Evolutionary conservation across 2,888 invertebrate species (phyloP), one percentile per base, ranked within the genome.

Genomic region (Gerris lacustris): DNA sequence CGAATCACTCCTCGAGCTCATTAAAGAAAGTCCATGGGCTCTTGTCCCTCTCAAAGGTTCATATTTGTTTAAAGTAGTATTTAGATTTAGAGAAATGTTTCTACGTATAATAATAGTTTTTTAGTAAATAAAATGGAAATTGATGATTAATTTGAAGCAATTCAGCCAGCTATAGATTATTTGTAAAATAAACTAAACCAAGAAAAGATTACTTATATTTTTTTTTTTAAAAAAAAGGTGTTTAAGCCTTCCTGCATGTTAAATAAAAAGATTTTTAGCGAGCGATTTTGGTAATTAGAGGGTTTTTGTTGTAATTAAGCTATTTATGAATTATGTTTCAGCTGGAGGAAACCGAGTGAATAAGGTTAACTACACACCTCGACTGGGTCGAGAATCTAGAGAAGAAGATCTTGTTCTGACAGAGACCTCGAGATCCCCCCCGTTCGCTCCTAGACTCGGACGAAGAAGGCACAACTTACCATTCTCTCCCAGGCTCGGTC

Each of bases 401-500:
- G 67, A 67, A 9, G 72, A 72, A 62, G 73, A 73, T 44, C 64
- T 64, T 15, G 66, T 69, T n/a, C 68, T 73, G 44, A 72, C 73
- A 7, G 76, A 81, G 72, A 77, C 76, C 11, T 72, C 77, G 5
- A 77, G 78, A 62, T 76, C 78, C 0, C 78, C 79, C 6, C 76
- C 77, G 6, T 79, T 80, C 71, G 78, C 79, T 9, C 79, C 80
- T 0, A 77, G 80, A 66, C 76, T 80, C 18, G 80, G 79, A 6
- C 78, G 80, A 18, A 76, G 77, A 67, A 71, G 43, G 15, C 55
- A 55, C 15, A 69, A 72, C 18, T 67, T 73, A 55, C 77, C 79
- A 5, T 79, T 79, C 76, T 76, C 75, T 67, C 78, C 78, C 1
- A 75, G 77, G 71, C 74, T 74, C 66, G 76, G 76, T 66, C 74